phyloP scores from a whole-genome alignment of 2,888 invertebrate genomes.

The Balanococcus diminutus region DNA sequence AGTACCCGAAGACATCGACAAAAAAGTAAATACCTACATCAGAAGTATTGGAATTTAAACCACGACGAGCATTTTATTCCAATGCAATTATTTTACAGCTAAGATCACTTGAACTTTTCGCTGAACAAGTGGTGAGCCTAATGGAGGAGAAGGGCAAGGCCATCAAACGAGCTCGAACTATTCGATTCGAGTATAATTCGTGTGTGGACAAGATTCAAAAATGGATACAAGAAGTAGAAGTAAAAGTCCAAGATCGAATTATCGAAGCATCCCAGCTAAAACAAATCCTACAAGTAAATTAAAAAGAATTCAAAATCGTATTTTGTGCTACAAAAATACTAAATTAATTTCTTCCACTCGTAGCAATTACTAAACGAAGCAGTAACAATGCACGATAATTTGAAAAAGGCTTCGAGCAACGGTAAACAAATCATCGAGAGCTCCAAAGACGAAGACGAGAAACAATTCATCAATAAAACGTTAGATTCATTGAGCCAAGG shows the following conservation, averaged over 20 bases:
- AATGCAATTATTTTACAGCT: constrained; percentile 65
- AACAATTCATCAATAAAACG: constrained; percentile 75
- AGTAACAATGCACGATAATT: constrained; percentile 73
- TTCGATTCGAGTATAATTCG: constrained; percentile 77
- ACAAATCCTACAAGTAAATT: constrained; percentile 71
- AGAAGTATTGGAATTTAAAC: neutral
- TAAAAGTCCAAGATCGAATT: constrained; percentile 80
- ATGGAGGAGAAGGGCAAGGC: constrained; percentile 89
- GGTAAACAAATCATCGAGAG: constrained; percentile 80
- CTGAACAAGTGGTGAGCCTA: constrained; percentile 76
- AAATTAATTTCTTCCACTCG: constrained; percentile 44
- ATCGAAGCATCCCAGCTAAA: constrained; percentile 77
- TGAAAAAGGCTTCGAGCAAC: constrained; percentile 78
- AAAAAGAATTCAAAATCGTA: neutral
- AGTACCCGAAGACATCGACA: constrained; percentile 75
- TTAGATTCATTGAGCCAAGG: constrained; percentile 79
- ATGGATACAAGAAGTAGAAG: constrained; percentile 84
- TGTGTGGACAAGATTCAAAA: constrained; percentile 81
- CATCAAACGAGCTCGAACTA: constrained; percentile 82
- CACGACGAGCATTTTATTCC: neutral
- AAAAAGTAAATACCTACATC: constrained; percentile 61
- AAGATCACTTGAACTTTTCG: constrained; percentile 79
- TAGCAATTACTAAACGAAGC: constrained; percentile 76
- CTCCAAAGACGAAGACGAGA: constrained; percentile 78
- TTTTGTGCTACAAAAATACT: neutral